Evolutionary conservation across 2,113 vertebrate species (phyloP).

Genomic region (Pongo abelii): DNA sequence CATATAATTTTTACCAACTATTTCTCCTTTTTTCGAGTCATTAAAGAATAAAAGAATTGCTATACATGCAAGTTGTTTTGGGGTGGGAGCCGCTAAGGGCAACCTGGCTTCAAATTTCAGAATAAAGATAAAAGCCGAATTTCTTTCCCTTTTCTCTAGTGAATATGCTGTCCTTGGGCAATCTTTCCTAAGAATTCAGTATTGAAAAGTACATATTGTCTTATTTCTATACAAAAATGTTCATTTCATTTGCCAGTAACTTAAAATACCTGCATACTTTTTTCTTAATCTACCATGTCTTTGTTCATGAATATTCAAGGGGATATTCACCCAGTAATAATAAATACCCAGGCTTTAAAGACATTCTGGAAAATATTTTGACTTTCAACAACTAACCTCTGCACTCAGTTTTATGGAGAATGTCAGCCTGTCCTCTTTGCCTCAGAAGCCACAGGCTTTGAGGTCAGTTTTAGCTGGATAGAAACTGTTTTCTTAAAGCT

Average conservation of each 20-base stretch:
- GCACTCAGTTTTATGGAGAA: neutral
- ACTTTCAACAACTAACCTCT: neutral
- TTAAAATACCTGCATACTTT: neutral
- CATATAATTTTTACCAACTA: neutral
- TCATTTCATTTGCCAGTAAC: neutral
- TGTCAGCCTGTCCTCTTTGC: neutral
- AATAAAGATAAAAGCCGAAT: neutral
- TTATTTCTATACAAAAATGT: neutral
- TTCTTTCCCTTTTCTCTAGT: neutral
- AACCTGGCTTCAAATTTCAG: neutral
- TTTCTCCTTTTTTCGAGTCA: neutral
- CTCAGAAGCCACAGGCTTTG: neutral
- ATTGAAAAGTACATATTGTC: neutral
- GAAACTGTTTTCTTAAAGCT: neutral
- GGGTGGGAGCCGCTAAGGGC: neutral
- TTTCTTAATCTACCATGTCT: neutral
- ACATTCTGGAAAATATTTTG: neutral
- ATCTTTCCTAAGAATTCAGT: neutral
- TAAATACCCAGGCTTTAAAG: neutral
- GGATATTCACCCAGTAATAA: neutral
- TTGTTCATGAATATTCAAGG: neutral
- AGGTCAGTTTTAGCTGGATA: neutral
- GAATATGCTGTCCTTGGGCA: neutral
- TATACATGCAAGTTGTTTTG: neutral
- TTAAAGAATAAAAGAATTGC: neutral